Percentiles rank a stretch among this genome's conserved stretches.
Conservation (phyloP, 2,113 vertebrate genomes). For the Halichoeres trimaculatus region DNA sequence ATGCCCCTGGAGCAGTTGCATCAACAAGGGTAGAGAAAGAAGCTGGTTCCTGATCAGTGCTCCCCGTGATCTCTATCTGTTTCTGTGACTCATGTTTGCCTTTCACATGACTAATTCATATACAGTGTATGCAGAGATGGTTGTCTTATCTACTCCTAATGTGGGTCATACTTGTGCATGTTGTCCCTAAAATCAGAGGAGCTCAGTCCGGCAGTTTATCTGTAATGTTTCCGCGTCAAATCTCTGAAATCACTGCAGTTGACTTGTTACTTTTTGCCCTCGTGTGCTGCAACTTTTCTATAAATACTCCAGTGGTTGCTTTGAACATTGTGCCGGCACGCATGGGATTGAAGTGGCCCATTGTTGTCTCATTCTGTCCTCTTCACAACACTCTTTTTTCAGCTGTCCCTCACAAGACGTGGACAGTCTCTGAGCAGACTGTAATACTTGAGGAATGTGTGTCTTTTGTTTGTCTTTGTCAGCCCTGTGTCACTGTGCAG, state of each 20-base stretch:
- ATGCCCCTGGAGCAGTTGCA: conserved; percentile 80
- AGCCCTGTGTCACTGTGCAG: conserved; percentile 74
- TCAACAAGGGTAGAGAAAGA: conserved; percentile 71
- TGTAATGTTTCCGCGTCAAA: background rate
- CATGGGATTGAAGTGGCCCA: background rate
- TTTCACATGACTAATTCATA: conserved; percentile 20
- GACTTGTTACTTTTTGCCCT: background rate
- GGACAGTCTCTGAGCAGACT: conserved; percentile 50
- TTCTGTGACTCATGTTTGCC: conserved; percentile 1
- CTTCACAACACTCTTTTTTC: conserved; percentile 50
- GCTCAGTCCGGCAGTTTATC: conserved; percentile 25
- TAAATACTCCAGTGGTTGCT: background rate
- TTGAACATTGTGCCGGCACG: background rate
- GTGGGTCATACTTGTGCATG: conserved; percentile 24
- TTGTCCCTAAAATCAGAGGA: conserved; percentile 21
- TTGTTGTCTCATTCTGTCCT: conserved; percentile 21
- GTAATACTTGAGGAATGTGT: conserved; percentile 74
- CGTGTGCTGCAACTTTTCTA: background rate
- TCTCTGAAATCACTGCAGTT: background rate
- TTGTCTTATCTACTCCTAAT: conserved; percentile 3
- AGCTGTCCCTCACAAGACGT: conserved; percentile 55
- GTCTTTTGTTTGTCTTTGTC: conserved; percentile 70
- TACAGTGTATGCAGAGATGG: background rate
- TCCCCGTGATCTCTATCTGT: conserved; percentile 29
- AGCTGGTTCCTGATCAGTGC: conserved; percentile 32